Evolutionary conservation across 2,113 vertebrate species (phyloP).

Genomic region (Lathamus discolor): DNA sequence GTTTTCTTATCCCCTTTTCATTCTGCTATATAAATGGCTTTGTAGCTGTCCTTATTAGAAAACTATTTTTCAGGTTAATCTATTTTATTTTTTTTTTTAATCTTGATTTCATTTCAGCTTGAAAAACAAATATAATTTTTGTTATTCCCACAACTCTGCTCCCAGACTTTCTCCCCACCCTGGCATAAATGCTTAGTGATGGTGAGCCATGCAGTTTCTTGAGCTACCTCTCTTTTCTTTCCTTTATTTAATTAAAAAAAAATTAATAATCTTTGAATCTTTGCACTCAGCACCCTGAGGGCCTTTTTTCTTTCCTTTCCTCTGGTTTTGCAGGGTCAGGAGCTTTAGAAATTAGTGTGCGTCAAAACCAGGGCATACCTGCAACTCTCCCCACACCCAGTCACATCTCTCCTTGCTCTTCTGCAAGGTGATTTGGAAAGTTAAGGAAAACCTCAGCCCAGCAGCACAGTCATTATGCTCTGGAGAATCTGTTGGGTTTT

Average conservation of each 20-base stretch:
- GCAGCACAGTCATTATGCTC: rapidly evolving
- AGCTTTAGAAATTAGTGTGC: neutral
- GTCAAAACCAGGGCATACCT: neutral
- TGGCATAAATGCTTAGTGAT: neutral
- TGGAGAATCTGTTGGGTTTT: neutral
- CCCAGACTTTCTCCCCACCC: neutral
- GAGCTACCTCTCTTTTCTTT: neutral
- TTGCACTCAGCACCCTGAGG: neutral
- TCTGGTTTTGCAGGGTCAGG: neutral
- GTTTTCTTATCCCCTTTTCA: neutral
- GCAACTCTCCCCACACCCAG: neutral
- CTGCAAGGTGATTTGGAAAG: neutral
- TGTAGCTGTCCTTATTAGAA: neutral
- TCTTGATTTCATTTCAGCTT: neutral
- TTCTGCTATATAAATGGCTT: neutral
- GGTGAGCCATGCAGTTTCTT: neutral
- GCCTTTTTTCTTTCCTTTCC: too few relatives aligned
- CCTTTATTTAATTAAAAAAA: neutral
- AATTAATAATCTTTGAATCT: neutral
- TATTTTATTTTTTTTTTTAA: neutral
- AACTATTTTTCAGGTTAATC: neutral
- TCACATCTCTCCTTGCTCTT: neutral
- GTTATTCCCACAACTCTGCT: neutral
- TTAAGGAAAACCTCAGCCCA: neutral
- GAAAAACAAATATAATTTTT: neutral